Evolutionary conservation across 2,888 invertebrate species (phyloP).

Genomic region (Arrhopalites spinosus): DNA sequence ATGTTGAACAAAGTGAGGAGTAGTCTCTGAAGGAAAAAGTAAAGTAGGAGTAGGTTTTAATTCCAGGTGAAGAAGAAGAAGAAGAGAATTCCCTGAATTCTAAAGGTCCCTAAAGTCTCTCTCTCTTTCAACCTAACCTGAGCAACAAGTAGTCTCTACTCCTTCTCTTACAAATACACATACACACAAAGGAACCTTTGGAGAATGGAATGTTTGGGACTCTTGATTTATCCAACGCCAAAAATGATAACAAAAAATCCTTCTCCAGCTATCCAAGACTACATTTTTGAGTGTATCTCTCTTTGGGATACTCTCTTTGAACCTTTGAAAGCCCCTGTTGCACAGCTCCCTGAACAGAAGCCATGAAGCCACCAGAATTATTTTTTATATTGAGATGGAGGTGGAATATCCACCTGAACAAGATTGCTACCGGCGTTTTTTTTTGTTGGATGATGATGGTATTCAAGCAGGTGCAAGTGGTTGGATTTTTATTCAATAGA

Average conservation of each 20-base stretch:
- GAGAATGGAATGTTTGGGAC: slow-evolving; percentile 17
- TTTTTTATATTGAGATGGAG: slow-evolving; percentile 3
- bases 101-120: background rate
- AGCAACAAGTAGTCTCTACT: too few species aligned
- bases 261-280: slow-evolving; percentile 15
- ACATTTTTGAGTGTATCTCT: slow-evolving; percentile 15
- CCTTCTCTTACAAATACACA: background rate
- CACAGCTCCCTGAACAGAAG: slow-evolving; percentile 9
- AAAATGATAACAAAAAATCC: slow-evolving; percentile 6
- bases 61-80: too few species aligned
- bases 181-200: background rate
- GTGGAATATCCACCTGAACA: background rate
- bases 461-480: too few species aligned
- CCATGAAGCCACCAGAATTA: background rate
- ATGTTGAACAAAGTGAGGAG: too few species aligned
- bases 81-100: background rate
- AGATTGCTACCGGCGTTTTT: too few species aligned
- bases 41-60: too few species aligned
- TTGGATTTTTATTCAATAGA: too few species aligned
- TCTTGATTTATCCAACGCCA: slow-evolving; percentile 18
- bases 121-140: too few species aligned
- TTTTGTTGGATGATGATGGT: too few species aligned
- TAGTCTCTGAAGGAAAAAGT: too few species aligned
- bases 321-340: background rate
- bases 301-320: slow-evolving; percentile 16